phyloP scores from a whole-genome alignment of 2,797 vertebrate genomes.

The Tangara arthus region DNA sequence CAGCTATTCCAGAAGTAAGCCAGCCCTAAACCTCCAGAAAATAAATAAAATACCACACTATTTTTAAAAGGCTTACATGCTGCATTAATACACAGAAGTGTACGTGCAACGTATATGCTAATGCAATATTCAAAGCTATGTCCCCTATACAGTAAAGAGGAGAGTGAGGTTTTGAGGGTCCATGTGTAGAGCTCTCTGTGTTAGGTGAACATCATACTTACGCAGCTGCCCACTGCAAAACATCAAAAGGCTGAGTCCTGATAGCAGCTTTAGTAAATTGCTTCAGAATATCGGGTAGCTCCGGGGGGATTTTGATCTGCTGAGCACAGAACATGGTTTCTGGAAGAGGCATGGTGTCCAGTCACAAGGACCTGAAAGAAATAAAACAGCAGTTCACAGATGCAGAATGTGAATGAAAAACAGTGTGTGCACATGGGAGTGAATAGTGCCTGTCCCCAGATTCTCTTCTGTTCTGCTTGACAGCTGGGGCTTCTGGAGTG shows the following conservation, averaged over 20 bases:
- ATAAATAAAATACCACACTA: background rate
- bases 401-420: background rate
- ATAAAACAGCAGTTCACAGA: background rate
- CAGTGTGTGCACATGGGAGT: fast-evolving
- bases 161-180: background rate
- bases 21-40: background rate
- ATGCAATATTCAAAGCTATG: background rate
- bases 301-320: conserved; percentile 90
- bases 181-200: fast-evolving
- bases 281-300: conserved; percentile 90
- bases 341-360: conserved; percentile 83
- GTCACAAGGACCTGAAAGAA: background rate
- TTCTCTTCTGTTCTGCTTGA: fast-evolving
- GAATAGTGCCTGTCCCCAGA: background rate
- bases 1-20: background rate
- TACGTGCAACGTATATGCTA: background rate
- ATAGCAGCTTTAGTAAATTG: conserved; percentile 95
- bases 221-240: conserved; percentile 90
- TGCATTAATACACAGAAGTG: background rate
- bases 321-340: conserved; percentile 91
- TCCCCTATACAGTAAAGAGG: background rate
- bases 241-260: conserved; percentile 88
- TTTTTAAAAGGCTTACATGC: background rate
- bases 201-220: conserved; percentile 67
- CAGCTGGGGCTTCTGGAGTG: background rate